phyloP scores from a whole-genome alignment of 2,888 invertebrate species.

The Pycnomerus fuliginosus region DNA sequence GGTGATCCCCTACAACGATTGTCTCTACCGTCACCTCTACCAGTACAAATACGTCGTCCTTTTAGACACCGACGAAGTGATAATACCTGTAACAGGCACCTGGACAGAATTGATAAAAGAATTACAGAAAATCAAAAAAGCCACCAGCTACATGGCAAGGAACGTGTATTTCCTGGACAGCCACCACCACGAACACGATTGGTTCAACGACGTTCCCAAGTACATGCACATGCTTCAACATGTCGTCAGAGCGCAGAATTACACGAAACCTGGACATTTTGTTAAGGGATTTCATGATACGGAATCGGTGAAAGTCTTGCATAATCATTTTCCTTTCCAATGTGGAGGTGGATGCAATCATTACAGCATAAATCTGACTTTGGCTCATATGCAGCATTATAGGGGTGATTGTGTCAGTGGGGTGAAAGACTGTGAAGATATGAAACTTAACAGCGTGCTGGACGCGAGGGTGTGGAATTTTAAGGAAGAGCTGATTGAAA shows the following conservation, averaged over 20 bases:
- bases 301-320: conserved; percentile 4
- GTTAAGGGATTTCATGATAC: conserved; percentile 20
- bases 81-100: conserved; percentile 36
- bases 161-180: conserved; percentile 21
- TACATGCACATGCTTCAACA: conserved; percentile 26
- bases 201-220: too few species aligned
- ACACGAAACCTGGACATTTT: conserved; percentile 14
- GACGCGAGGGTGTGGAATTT: conserved; percentile 19
- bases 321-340: conserved; percentile 17
- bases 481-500: conserved; percentile 9
- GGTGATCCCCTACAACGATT: conserved; percentile 91
- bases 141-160: conserved; percentile 3
- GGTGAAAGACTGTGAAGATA: conserved; percentile 2
- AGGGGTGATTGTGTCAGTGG: conserved; percentile 15
- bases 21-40: conserved; percentile 84
- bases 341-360: conserved; percentile 8
- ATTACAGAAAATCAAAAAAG: conserved; percentile 57
- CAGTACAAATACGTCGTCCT: conserved; percentile 80
- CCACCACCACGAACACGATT: conserved; percentile 9
- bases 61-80: conserved; percentile 58
- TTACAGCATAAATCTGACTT: conserved; percentile 4
- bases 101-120: conserved; percentile 70
- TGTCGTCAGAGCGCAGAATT: conserved; percentile 11
- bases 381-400: conserved; percentile 22
- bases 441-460: conserved; percentile 9